Percentiles rank a stretch among this genome's conserved stretches.
Conservation (phyloP, 2,797 vertebrate genomes). For the Yasuhikotakia modesta region DNA sequence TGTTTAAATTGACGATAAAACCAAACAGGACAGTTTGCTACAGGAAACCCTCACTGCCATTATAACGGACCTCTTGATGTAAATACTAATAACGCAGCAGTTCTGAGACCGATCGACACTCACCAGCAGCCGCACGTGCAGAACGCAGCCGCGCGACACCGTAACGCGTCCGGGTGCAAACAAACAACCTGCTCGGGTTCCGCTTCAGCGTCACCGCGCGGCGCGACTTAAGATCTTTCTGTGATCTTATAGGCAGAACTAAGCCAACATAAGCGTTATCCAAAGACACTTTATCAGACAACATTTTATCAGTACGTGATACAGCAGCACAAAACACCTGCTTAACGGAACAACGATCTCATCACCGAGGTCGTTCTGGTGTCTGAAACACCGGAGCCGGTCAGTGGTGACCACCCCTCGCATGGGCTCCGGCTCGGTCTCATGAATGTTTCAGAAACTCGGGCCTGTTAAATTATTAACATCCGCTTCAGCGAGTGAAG, state of each 20-base stretch:
- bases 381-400: conserved; percentile 25
- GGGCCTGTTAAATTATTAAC: neutral
- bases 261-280: too few relatives aligned
- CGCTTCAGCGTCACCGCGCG: too few relatives aligned
- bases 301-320: too few relatives aligned
- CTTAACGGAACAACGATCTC: neutral
- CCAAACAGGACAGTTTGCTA: neutral
- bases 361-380: neutral
- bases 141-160: neutral
- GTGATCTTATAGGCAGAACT: too few relatives aligned
- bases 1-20: too few relatives aligned
- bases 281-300: too few relatives aligned
- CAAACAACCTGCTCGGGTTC: neutral
- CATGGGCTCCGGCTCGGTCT: conserved; percentile 5
- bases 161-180: conserved; percentile 3
- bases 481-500: neutral
- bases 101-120: neutral
- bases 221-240: too few relatives aligned
- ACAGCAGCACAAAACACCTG: too few relatives aligned
- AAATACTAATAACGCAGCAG: neutral
- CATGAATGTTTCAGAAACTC: conserved; percentile 12
- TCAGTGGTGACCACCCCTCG: neutral
- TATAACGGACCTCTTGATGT: neutral
- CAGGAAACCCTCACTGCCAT: neutral
- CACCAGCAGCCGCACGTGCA: conserved; percentile 7